Percentiles rank a stretch among this genome's conserved stretches.
These are phyloP conservation scores for Dendrocincla tyrannina DNA, from an alignment of 2,797 vertebrate genomes.

Conservation along the genomic window DNA sequence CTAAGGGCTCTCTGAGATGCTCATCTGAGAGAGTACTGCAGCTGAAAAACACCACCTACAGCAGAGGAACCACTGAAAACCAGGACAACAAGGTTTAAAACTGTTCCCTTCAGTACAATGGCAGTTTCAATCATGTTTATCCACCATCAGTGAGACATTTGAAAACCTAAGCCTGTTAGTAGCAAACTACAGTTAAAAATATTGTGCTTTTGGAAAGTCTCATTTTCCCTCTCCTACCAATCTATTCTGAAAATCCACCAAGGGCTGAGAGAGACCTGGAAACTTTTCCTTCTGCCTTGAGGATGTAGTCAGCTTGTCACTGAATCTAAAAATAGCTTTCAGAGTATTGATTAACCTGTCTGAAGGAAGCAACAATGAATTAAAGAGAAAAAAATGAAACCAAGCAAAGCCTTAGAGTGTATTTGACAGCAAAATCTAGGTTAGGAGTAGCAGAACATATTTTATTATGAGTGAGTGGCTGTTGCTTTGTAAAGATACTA, in stretches of 20 bases:
- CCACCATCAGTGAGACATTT: neutral
- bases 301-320: neutral
- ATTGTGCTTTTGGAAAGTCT: neutral
- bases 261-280: neutral
- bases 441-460: constrained; percentile 19
- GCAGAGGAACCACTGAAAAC: neutral
- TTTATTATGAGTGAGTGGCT: neutral
- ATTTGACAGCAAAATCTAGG: neutral
- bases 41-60: neutral
- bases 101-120: neutral
- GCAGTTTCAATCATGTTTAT: neutral
- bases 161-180: neutral
- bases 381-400: constrained; percentile 15
- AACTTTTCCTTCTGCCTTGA: neutral
- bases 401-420: neutral
- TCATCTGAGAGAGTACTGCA: neutral
- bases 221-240: neutral
- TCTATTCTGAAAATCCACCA: neutral
- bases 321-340: constrained; percentile 34
- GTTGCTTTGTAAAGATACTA: neutral
- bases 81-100: neutral
- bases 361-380: constrained; percentile 15
- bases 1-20: neutral
- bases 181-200: neutral
- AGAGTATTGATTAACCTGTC: constrained; percentile 58